A percentile compares a stretch with the other conserved stretches of the same genome.
phyloP scores from a whole-genome alignment of 2,888 invertebrate genomes.

The Drosophila mimetica region DNA sequence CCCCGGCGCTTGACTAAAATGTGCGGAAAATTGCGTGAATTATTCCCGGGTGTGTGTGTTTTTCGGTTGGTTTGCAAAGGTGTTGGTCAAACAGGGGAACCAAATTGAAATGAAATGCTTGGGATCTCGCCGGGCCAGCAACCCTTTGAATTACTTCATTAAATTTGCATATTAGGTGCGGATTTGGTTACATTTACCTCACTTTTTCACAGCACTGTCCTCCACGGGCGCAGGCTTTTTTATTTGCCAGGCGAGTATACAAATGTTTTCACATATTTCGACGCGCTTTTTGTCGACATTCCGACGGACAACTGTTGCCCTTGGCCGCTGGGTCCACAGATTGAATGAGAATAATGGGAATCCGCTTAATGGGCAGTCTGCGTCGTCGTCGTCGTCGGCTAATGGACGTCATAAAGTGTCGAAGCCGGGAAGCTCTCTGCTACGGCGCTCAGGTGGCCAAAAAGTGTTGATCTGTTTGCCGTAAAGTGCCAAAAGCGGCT shows the following conservation, averaged over 20 bases:
- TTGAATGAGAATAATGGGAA: conserved; percentile 50
- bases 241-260: conserved; percentile 1
- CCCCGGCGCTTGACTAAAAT: conserved; percentile 54
- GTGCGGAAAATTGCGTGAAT: conserved; percentile 74
- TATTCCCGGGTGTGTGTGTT: conserved; percentile 41
- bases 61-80: conserved; percentile 17
- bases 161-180: conserved; percentile 80
- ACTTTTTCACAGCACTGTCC: conserved; percentile 47
- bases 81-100: conserved; percentile 51
- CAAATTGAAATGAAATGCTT: conserved; percentile 66
- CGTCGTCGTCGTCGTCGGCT: conserved; percentile 24
- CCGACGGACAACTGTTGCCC: conserved; percentile 6
- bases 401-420: conserved; percentile 47
- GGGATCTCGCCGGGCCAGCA: conserved; percentile 26
- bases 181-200: conserved; percentile 70
- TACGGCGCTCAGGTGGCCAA: conserved; percentile 17
- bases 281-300: conserved; percentile 6
- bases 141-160: conserved; percentile 79
- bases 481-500: conserved; percentile 22
- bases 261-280: conserved; percentile 28
- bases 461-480: conserved; percentile 37
- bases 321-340: conserved; percentile 18
- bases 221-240: background rate
- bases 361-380: conserved; percentile 47
- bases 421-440: conserved; percentile 22